Evolutionary conservation across 2,888 invertebrate species (phyloP).

Genomic region (Lasioglossum marginatum): DNA sequence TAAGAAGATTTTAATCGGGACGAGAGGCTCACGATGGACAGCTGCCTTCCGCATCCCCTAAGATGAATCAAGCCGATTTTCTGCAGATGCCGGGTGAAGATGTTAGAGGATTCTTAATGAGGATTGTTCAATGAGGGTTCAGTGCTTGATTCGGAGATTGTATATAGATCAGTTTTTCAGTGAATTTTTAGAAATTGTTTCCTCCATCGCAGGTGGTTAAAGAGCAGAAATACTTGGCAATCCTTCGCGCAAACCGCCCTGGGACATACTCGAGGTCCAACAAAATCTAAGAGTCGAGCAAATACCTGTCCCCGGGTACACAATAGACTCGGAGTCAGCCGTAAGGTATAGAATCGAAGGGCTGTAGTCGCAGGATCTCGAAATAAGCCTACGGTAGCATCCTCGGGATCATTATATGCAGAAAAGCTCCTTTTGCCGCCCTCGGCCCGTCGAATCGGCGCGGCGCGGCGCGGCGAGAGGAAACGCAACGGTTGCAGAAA

Average conservation of each 20-base stretch:
- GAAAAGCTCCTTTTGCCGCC: constrained; percentile 10
- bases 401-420: constrained; percentile 55
- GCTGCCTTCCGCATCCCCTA: constrained; percentile 2
- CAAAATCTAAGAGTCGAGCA: constrained; percentile 37
- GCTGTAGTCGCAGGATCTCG: constrained; percentile 52
- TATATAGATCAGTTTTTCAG: too few relatives aligned
- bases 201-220: neutral
- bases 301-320: constrained; percentile 42
- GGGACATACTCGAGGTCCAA: neutral
- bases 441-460: constrained; percentile 57
- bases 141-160: neutral
- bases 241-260: neutral
- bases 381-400: constrained; percentile 57
- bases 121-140: neutral
- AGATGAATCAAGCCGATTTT: neutral
- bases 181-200: neutral
- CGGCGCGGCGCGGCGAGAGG: constrained; percentile 46
- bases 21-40: neutral
- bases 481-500: constrained; percentile 74
- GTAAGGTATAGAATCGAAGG: constrained; percentile 24
- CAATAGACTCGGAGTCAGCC: constrained; percentile 26
- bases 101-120: neutral
- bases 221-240: neutral
- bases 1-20: constrained; percentile 52
- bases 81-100: neutral